Conservation (phyloP, 2,888 invertebrate genomes). For the Ectemnius continuus region DNA sequence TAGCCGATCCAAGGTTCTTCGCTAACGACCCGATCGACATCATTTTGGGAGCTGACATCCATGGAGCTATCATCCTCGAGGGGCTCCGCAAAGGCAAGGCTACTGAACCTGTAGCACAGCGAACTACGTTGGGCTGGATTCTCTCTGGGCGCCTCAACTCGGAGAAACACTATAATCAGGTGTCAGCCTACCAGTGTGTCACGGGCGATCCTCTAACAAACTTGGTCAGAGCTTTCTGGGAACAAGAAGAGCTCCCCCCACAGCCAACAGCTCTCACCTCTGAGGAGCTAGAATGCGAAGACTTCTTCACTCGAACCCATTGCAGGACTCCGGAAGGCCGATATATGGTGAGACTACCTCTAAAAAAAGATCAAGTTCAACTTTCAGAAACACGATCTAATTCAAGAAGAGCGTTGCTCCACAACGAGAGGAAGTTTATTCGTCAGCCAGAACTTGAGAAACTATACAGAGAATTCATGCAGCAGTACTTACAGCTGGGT, state of each 20-base stretch:
- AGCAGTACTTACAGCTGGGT: no score
- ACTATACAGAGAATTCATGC: no score
- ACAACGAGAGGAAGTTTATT: no score
- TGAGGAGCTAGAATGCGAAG: constrained; percentile 4
- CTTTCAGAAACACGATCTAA: no score
- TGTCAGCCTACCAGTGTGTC: background rate
- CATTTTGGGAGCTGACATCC: background rate
- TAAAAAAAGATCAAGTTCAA: no score
- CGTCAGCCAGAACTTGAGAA: no score
- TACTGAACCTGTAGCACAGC: background rate
- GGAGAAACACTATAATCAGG: background rate
- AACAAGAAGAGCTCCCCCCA: constrained; percentile 5
- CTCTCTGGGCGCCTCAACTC: background rate
- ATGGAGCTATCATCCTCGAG: background rate
- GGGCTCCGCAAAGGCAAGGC: background rate
- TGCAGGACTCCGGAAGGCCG: no score
- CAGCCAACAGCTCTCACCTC: background rate
- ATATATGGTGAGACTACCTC: no score
- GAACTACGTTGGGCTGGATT: background rate
- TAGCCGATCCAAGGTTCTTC: background rate
- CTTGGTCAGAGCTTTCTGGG: constrained; percentile 3
- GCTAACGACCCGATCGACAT: background rate
- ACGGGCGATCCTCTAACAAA: background rate
- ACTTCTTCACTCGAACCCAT: background rate
- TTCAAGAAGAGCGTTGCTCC: no score